A percentile compares a stretch with the other conserved stretches of the same genome.
These are phyloP conservation scores for Rhinoderma darwinii DNA, from an alignment of 2,113 vertebrate species.

Conservation along the genomic window DNA sequence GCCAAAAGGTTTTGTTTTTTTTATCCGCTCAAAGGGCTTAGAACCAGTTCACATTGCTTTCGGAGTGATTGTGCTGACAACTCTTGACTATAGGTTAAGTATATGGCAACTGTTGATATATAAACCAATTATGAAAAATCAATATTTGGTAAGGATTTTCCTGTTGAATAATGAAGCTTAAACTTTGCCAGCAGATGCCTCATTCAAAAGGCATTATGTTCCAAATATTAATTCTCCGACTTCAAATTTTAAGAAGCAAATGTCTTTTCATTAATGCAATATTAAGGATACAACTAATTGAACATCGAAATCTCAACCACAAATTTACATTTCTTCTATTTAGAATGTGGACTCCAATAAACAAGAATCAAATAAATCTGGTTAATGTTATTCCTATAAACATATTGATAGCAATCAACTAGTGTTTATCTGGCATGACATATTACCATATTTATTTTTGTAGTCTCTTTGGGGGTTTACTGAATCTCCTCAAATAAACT, in stretches of 20 bases:
- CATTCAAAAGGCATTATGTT: conserved; percentile 5
- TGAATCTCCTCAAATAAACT: neutral
- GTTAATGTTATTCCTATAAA: too few species aligned
- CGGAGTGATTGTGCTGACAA: neutral
- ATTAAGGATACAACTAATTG: neutral
- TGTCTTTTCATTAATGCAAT: neutral
- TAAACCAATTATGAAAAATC: conserved; percentile 22
- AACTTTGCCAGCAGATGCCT: conserved; percentile 8
- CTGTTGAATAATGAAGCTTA: neutral
- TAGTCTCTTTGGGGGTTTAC: too few species aligned
- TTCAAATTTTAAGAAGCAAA: neutral
- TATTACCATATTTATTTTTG: too few species aligned
- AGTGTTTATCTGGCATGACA: too few species aligned
- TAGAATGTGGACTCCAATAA: too few species aligned
- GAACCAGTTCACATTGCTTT: neutral
- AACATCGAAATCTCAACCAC: too few species aligned
- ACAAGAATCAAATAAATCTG: too few species aligned
- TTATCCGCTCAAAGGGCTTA: neutral
- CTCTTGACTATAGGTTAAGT: neutral
- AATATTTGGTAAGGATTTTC: neutral
- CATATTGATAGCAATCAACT: too few species aligned
- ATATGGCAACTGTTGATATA: neutral
- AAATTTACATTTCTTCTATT: too few species aligned
- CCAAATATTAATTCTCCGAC: neutral
- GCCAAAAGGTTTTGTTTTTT: neutral